Evolutionary conservation across 2,113 vertebrate genomes (phyloP), one percentile per base, ranked within the genome.

Genomic region (Tautogolabrus adspersus): DNA sequence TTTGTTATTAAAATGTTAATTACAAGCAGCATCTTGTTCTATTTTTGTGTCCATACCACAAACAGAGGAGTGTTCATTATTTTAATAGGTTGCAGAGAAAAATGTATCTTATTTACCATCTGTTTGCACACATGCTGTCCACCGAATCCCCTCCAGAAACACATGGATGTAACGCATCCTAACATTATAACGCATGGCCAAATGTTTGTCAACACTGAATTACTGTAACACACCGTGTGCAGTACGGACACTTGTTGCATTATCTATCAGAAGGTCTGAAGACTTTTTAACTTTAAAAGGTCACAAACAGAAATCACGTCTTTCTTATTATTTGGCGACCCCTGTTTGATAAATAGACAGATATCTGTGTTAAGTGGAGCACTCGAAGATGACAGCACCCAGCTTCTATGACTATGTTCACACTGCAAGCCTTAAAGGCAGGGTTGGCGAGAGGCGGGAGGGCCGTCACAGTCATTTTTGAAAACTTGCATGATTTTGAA

Each of bases 1-100:
- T 75, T 83, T 82, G 51, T 74, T 63, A 7, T 19, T 69, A 22
- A 69, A 66, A 40, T 75, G 75, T 54, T 81, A 30, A 90, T 79
- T 55, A 54, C 22, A 21, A 66, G 1, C 38, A 51, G 23, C 37
- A 61, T 70, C 66, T 40, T 30, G 49, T 55, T 68, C 84, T 79
- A 85, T 83, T 84, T 88, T 65, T 59, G 72, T 22, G 61, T 68
- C 63, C 22, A 19, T n/a, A 10, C 57, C 60, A 73, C 62, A 52
- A 52, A 80, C 54, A 52, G n/a, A 11, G 73, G 13, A 70, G 44
- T 2, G 0, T 75, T 72, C 62, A 79, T 74, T 77, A 79, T 55
- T 62, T 77, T 49, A 66, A 66, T 16, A 51, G 44, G 23, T 26
- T 56, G 65, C 26, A 60, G 44, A 66, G 34, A 44, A 54, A 46